A percentile compares a stretch with the other conserved stretches of the same genome.
Evolutionary conservation across 2,113 vertebrate species (phyloP).

Genomic region (Callospermophilus lateralis): DNA sequence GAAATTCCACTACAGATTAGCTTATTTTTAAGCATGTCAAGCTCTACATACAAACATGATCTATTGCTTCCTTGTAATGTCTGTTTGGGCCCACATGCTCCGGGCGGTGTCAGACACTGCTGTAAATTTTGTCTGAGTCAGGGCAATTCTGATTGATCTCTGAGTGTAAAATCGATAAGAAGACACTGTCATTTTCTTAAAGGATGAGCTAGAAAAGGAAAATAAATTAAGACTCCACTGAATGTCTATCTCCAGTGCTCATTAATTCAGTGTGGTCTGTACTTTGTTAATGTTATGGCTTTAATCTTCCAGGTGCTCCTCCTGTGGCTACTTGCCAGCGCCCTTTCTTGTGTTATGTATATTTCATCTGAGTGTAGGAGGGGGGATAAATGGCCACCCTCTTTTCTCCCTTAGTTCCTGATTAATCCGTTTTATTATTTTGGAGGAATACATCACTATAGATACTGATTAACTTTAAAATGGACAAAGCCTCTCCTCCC

Average conservation of each 20-base stretch:
- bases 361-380: conserved; percentile 91
- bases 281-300: conserved; percentile 95
- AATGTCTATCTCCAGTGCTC: conserved; percentile 93
- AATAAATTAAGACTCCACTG: conserved; percentile 99
- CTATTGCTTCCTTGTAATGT: conserved; percentile 93
- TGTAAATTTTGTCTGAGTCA: conserved; percentile 99
- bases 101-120: conserved; percentile 90
- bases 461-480: conserved; percentile 96
- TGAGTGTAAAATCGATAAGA: conserved; percentile 99
- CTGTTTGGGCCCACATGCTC: conserved; percentile 90
- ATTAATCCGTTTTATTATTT: conserved; percentile 97
- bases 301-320: conserved; percentile 95
- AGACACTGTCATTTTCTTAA: conserved; percentile 99
- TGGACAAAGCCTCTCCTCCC: conserved; percentile 92
- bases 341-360: conserved; percentile 92
- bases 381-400: conserved; percentile 90
- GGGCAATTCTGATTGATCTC: conserved; percentile 99
- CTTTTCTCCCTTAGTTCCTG: conserved; percentile 89
- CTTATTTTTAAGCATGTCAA: conserved; percentile 95
- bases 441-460: conserved; percentile 92
- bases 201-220: conserved; percentile 97
- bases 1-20: conserved; percentile 96
- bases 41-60: conserved; percentile 92
- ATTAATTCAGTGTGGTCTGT: conserved; percentile 96
- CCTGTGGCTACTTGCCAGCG: conserved; percentile 88